Base-by-base conservation (phyloP, 1,140 invertebrate genomes). In the Caenorhabditis tropicalis region DNA sequence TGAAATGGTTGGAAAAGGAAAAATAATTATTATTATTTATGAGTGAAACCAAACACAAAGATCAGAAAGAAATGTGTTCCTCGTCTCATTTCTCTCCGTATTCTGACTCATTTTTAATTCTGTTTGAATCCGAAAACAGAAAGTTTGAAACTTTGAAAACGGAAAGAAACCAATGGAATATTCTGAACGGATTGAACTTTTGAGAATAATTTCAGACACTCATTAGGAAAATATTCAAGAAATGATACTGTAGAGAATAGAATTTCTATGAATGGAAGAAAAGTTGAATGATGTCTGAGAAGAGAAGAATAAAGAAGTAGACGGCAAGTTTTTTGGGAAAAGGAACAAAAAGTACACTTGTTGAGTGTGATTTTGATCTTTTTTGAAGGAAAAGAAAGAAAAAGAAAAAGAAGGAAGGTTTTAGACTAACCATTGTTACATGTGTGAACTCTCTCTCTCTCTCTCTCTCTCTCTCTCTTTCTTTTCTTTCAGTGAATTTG, bases 341-440 rank as follows among this genome's bases (percentile, higher is more conserved):
- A 56, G 24, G 24, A 15, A 56, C 5, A 65, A 65, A 65, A 65
- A 65, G 58, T 33, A 19, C 58, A 60, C 4, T 60, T 33, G 31
- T 58, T 60, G n/a, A 24, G 27, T 65, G 58, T 65, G 58, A 36
- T 65, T 65, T 31, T 65, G 58, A 65, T 65, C 58, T 65, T 65
- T 19, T 2, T 10, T 19, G 36, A 36, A 9, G 15, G 19, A 58
- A 58, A 33, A 19, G 19, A 10, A n/a, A 56, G 15, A 21, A 51
- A 51, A 51, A 51, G 19, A n/a, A n/a, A n/a, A n/a, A n/a, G n/a
- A 43, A 43, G 39, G 12, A 43, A 43, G 39, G 39, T 43, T 43
- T 43, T 43, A 12, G 12, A 12, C 39, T 43, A 5, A 43, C 5
- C 5, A 43, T 6, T 5, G 5, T 43, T 43, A 5, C 39, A 6